phyloP scores from a whole-genome alignment of 2,888 invertebrate genomes.

The Stenchaetothrips biformis region DNA sequence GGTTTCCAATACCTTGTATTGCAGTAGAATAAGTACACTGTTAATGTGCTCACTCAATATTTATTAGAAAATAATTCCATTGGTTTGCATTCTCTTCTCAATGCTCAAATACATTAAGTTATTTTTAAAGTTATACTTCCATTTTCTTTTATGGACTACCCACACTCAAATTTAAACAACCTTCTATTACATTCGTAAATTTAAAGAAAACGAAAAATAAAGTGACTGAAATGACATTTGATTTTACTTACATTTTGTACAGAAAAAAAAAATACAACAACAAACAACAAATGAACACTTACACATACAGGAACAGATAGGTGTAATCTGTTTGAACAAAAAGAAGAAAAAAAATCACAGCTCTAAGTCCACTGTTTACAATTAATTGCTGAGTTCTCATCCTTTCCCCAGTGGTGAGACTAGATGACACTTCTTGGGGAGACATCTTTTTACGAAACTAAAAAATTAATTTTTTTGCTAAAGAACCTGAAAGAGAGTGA shows the following conservation, averaged over 20 bases:
- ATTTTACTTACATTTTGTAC: background rate
- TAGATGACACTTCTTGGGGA: background rate
- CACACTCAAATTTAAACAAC: no score
- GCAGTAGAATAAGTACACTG: no score
- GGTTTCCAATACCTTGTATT: no score
- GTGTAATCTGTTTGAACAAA: background rate
- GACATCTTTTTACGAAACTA: constrained; percentile 42
- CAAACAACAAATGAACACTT: background rate
- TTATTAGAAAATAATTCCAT: no score
- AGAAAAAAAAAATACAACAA: background rate
- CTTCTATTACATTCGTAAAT: background rate
- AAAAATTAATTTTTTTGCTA: constrained; percentile 65
- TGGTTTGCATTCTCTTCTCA: no score
- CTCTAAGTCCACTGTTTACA: background rate
- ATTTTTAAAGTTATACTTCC: no score
- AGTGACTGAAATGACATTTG: background rate
- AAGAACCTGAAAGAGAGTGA: constrained; percentile 43
- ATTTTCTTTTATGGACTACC: no score
- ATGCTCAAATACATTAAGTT: no score
- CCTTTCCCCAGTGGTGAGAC: background rate
- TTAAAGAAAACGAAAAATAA: background rate
- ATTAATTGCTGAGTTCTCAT: background rate
- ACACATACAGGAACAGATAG: background rate
- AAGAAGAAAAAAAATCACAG: background rate
- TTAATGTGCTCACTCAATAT: no score